A percentile compares a stretch with the other conserved stretches of the same genome.
These are phyloP conservation scores for Hypena proboscidalis DNA, from an alignment of 2,888 invertebrate genomes.

Conservation along the genomic window DNA sequence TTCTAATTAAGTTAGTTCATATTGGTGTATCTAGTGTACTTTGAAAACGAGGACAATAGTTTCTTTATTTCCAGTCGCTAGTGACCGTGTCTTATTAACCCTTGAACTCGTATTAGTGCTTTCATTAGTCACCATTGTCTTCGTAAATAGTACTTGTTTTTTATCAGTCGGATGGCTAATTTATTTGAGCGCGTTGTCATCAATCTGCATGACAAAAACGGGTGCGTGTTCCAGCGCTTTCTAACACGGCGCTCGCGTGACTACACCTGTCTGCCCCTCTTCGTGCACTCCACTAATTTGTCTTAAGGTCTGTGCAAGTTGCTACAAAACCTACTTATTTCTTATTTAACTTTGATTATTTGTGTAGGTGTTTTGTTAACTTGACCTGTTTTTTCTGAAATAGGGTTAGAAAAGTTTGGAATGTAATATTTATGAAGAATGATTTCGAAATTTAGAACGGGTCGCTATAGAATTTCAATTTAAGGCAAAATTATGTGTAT, in stretches of 20 bases:
- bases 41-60: neutral
- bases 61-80: neutral
- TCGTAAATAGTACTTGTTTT: conserved; percentile 3
- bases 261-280: conserved; percentile 39
- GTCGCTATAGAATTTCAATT: too few relatives aligned
- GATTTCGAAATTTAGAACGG: too few relatives aligned
- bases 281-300: conserved; percentile 57
- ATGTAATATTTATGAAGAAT: too few relatives aligned
- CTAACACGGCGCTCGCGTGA: conserved; percentile 61
- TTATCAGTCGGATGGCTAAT: conserved; percentile 7
- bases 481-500: too few relatives aligned
- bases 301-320: conserved; percentile 53
- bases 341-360: too few relatives aligned
- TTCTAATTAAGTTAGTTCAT: too few relatives aligned
- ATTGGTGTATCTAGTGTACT: neutral
- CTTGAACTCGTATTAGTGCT: neutral
- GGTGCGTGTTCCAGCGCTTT: conserved; percentile 55
- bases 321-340: conserved; percentile 6
- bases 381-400: too few relatives aligned
- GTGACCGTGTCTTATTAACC: neutral
- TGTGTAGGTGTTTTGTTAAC: too few relatives aligned
- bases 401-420: too few relatives aligned
- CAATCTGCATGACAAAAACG: conserved; percentile 33
- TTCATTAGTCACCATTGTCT: too few relatives aligned
- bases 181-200: conserved; percentile 15